A percentile compares a stretch with the other conserved stretches of the same genome.
phyloP scores from a whole-genome alignment of 2,797 vertebrate species.

The Leuciscus waleckii region DNA sequence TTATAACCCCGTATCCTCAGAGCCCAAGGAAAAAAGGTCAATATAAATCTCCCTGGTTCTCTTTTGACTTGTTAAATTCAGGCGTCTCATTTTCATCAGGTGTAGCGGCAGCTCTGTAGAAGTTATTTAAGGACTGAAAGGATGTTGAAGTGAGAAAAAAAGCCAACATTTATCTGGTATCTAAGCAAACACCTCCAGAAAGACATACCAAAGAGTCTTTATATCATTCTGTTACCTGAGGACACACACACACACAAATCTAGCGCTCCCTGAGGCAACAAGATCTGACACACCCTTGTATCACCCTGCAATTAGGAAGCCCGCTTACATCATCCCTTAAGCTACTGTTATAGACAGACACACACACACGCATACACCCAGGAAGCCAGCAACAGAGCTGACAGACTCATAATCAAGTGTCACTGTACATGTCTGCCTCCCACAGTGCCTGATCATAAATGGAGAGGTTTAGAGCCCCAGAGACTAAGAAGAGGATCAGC shows the following conservation, averaged over 20 bases:
- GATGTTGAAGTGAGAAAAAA: slow-evolving; percentile 34
- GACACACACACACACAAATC: slow-evolving; percentile 46
- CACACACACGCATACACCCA: slow-evolving; percentile 40
- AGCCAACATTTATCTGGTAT: slow-evolving; percentile 41
- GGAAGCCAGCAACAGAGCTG: slow-evolving; percentile 28
- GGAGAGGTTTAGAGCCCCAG: slow-evolving; percentile 32
- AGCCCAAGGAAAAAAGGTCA: slow-evolving; percentile 21
- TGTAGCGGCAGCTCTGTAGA: neutral
- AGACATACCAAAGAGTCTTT: slow-evolving; percentile 47
- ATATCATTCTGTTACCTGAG: slow-evolving; percentile 44
- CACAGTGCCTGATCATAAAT: slow-evolving; percentile 47
- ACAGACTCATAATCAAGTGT: slow-evolving; percentile 49
- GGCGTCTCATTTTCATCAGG: slow-evolving; percentile 18
- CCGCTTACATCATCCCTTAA: slow-evolving; percentile 60
- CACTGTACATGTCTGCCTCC: slow-evolving; percentile 37
- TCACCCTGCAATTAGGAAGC: slow-evolving; percentile 61
- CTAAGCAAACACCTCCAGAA: slow-evolving; percentile 39
- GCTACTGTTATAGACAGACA: slow-evolving; percentile 45
- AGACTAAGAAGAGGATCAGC: slow-evolving; percentile 44
- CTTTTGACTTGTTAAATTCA: slow-evolving; percentile 19
- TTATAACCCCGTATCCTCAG: neutral
- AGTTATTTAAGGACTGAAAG: slow-evolving; percentile 24
- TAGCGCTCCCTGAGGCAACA: slow-evolving; percentile 36
- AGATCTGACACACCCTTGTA: slow-evolving; percentile 52
- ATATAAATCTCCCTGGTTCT: slow-evolving; percentile 22